These are phyloP conservation scores for Conus ventricosus DNA, from an alignment of 1,140 invertebrate genomes.

Conservation along the genomic window DNA sequence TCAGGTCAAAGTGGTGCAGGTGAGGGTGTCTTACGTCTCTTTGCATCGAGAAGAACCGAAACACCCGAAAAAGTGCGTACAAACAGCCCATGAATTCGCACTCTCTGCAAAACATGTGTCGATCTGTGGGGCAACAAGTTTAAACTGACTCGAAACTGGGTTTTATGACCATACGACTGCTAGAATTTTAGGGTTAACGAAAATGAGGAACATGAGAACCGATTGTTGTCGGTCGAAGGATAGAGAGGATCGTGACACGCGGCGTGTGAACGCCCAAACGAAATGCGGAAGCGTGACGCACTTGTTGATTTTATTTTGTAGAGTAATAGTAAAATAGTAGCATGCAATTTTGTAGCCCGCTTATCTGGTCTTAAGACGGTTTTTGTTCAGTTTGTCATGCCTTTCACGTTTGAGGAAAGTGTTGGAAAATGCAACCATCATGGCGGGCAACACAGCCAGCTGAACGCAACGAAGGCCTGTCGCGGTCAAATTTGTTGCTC, in stretches of 20 bases:
- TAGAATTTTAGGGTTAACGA: background rate
- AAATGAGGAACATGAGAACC: background rate
- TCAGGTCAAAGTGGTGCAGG: no score
- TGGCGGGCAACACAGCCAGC: slow-evolving; percentile 24
- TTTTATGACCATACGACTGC: background rate
- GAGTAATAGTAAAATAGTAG: background rate
- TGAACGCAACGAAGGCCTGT: slow-evolving; percentile 8
- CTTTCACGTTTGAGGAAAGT: background rate
- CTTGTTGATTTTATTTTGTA: background rate
- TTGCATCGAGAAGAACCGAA: no score
- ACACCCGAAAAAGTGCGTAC: no score
- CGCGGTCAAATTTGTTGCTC: no score
- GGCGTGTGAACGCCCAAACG: no score
- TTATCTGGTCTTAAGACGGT: background rate
- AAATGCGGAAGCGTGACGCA: background rate
- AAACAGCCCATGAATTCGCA: no score
- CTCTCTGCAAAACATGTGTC: no score
- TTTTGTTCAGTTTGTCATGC: background rate
- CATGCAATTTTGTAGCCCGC: no score
- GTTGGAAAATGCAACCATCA: background rate
- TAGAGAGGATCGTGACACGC: no score
- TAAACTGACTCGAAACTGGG: background rate
- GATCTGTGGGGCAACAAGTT: background rate
- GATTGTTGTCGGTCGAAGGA: background rate
- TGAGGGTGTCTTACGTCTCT: no score